phyloP scores from a whole-genome alignment of 1,140 invertebrate species.

The Chlorops oryzae region DNA sequence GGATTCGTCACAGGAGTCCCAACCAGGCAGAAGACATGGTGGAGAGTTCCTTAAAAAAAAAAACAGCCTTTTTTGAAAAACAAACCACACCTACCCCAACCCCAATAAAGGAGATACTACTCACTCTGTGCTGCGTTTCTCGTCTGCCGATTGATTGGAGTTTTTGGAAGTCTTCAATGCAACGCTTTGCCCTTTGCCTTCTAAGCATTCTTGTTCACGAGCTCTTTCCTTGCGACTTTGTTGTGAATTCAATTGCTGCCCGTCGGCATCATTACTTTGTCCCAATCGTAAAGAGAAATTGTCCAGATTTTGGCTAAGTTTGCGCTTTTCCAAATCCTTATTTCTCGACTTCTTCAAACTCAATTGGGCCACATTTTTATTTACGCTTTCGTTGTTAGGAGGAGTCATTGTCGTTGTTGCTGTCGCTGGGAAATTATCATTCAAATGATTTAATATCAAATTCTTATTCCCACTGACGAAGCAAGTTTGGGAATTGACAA shows the following conservation, averaged over 20 bases:
- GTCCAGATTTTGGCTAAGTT: conserved; percentile 48
- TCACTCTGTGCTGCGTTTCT: conserved; percentile 40
- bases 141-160: conserved; percentile 40
- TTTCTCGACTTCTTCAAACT: conserved; percentile 29
- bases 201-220: conserved; percentile 25
- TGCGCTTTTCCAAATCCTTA: conserved; percentile 45
- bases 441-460: conserved; percentile 55
- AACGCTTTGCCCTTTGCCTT: no score
- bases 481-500: conserved; percentile 39
- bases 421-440: conserved; percentile 51
- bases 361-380: neutral
- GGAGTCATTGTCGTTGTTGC: conserved; percentile 29
- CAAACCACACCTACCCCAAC: no score
- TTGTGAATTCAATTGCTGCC: conserved; percentile 22
- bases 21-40: conserved; percentile 41
- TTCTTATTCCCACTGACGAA: conserved; percentile 49
- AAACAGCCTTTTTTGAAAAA: neutral
- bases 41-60: conserved; percentile 31
- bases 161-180: conserved; percentile 19
- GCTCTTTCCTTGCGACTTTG: conserved; percentile 18
- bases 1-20: conserved; percentile 46
- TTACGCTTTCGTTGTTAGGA: neutral
- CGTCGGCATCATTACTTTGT: conserved; percentile 47
- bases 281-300: conserved; percentile 54
- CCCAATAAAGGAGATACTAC: neutral